Evolutionary conservation across 2,888 invertebrate genomes (phyloP).

Genomic region (Entomobrya proxima): DNA sequence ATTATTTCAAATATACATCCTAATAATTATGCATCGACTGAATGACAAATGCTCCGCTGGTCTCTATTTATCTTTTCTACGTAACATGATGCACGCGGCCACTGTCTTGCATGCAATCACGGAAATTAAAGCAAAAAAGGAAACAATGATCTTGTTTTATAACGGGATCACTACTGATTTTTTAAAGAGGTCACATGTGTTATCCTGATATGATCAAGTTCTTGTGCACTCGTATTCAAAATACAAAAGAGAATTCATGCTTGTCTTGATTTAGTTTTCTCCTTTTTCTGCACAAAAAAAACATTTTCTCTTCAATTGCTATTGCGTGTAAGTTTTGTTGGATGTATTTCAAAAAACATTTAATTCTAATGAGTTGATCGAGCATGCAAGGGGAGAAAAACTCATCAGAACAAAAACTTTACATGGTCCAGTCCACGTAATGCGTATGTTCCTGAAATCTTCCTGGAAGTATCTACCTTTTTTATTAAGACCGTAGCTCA

Average conservation of each 20-base stretch:
- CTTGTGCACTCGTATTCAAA: background rate
- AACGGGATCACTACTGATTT: conserved; percentile 48
- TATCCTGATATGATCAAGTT: conserved; percentile 53
- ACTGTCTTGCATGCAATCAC: conserved; percentile 42
- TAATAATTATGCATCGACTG: background rate
- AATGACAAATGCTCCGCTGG: no score
- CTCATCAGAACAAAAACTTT: conserved; percentile 6
- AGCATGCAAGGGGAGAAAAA: background rate
- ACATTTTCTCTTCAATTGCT: background rate
- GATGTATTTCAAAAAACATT: background rate
- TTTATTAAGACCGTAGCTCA: background rate
- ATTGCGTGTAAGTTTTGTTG: background rate
- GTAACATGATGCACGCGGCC: conserved; percentile 55
- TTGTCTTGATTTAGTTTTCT: conserved; percentile 23
- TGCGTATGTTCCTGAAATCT: conserved; percentile 22
- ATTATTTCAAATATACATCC: background rate
- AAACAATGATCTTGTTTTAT: conserved; percentile 20
- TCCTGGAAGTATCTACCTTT: background rate
- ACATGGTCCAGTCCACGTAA: conserved; percentile 15
- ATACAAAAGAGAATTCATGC: conserved; percentile 19
- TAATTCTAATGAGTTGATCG: conserved; percentile 35
- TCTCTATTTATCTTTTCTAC: conserved; percentile 26
- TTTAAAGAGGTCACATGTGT: background rate
- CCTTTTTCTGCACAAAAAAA: conserved; percentile 35
- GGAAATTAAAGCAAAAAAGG: background rate